These are phyloP conservation scores for Amphilophus citrinellus DNA, from an alignment of 2,113 vertebrate genomes.

Conservation along the genomic window DNA sequence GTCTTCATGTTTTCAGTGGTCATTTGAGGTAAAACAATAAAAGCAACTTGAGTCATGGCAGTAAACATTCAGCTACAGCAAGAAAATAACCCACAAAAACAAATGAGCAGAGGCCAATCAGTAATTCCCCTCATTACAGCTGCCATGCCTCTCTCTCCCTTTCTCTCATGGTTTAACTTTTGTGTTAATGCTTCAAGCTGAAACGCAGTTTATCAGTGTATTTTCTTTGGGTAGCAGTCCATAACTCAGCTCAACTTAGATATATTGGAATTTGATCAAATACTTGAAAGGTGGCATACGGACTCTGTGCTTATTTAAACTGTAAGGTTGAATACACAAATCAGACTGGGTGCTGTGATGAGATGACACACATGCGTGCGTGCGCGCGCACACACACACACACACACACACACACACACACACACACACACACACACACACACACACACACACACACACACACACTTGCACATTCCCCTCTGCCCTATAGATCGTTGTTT, in stretches of 20 bases:
- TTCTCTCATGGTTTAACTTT: slow-evolving; percentile 35
- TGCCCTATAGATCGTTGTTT: slow-evolving; percentile 56
- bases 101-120: slow-evolving; percentile 42
- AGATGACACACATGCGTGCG: neutral
- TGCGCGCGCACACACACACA: neutral
- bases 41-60: slow-evolving; percentile 65
- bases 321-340: slow-evolving; percentile 79
- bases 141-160: slow-evolving; percentile 28
- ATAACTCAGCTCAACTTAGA: slow-evolving; percentile 61
- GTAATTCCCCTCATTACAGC: slow-evolving; percentile 52
- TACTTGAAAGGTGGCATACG: slow-evolving; percentile 65
- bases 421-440: neutral
- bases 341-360: slow-evolving; percentile 58
- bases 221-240: slow-evolving; percentile 73
- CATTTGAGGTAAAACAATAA: slow-evolving; percentile 74
- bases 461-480: slow-evolving; percentile 32
- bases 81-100: slow-evolving; percentile 56
- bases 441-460: neutral
- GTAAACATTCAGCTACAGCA: slow-evolving; percentile 66
- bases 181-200: slow-evolving; percentile 45
- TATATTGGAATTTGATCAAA: slow-evolving; percentile 78
- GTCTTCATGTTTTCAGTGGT: slow-evolving; percentile 70
- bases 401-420: neutral
- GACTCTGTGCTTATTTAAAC: slow-evolving; percentile 78
- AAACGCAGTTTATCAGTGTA: slow-evolving; percentile 62